A percentile compares a stretch with the other conserved stretches of the same genome.
phyloP scores from a whole-genome alignment of 2,113 vertebrate species.

The Dasypus novemcinctus region DNA sequence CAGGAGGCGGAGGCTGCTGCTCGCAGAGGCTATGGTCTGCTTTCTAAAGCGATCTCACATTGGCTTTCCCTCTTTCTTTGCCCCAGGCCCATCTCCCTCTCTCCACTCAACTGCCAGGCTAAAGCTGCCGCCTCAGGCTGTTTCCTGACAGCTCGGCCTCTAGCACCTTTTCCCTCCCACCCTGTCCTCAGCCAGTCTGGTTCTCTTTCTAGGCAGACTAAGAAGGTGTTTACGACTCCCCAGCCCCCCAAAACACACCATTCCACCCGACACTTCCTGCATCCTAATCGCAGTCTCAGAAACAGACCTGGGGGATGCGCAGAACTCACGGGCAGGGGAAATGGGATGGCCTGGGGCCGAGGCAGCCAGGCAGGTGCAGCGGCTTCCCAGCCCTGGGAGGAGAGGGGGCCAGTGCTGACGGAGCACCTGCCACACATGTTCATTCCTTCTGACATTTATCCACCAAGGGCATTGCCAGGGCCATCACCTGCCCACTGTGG shows the following conservation, averaged over 20 bases:
- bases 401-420: background rate
- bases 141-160: background rate
- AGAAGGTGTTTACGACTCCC: background rate
- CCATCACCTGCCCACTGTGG: no score
- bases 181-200: accelerated
- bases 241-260: background rate
- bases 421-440: background rate
- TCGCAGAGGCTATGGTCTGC: accelerated
- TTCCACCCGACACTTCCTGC: background rate
- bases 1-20: accelerated
- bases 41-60: accelerated
- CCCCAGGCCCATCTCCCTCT: accelerated
- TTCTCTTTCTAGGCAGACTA: background rate
- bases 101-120: accelerated
- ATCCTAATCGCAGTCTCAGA: background rate
- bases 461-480: background rate
- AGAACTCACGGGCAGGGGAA: background rate
- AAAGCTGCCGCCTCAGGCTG: background rate
- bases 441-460: background rate
- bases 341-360: background rate
- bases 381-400: background rate
- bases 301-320: background rate
- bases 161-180: background rate
- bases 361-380: background rate
- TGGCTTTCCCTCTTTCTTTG: background rate